Evolutionary conservation across 2,113 vertebrate species (phyloP).

Genomic region (Bombycilla garrulus): DNA sequence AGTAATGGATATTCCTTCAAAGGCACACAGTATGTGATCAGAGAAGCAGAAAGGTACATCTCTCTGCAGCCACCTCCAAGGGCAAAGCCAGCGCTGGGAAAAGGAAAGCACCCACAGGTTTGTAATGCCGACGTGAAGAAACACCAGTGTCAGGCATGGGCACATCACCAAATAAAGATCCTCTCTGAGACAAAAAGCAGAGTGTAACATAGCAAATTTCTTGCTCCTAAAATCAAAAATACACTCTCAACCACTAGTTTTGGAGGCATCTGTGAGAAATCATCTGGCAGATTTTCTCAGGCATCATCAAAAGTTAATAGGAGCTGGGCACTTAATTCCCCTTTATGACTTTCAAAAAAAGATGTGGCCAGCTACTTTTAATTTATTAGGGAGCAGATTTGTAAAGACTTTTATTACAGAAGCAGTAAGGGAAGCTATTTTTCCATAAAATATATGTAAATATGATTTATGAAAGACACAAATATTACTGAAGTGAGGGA

Average conservation of each 20-base stretch:
- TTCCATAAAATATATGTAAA: slow-evolving; percentile 56
- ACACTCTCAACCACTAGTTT: background rate
- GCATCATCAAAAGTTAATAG: slow-evolving; percentile 28
- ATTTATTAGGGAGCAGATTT: slow-evolving; percentile 45
- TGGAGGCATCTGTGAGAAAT: background rate
- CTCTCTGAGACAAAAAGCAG: background rate
- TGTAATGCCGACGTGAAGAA: background rate
- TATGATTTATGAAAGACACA: slow-evolving; percentile 49
- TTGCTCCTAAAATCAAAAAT: background rate
- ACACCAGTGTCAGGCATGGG: background rate
- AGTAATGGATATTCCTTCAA: background rate
- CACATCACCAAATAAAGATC: background rate
- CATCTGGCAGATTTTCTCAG: background rate
- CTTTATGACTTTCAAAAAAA: slow-evolving; percentile 29
- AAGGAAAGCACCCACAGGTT: background rate
- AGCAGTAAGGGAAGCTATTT: slow-evolving; percentile 33
- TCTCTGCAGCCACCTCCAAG: background rate
- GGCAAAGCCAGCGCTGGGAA: background rate
- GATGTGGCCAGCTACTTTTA: slow-evolving; percentile 33
- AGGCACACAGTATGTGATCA: background rate
- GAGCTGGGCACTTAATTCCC: slow-evolving; percentile 29
- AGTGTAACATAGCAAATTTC: background rate
- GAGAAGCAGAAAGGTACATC: background rate
- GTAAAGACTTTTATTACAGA: slow-evolving; percentile 37
- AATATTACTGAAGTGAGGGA: slow-evolving; percentile 44